Evolutionary conservation across 1,140 invertebrate genomes (phyloP).

Genomic region (Anastrepha obliqua): DNA sequence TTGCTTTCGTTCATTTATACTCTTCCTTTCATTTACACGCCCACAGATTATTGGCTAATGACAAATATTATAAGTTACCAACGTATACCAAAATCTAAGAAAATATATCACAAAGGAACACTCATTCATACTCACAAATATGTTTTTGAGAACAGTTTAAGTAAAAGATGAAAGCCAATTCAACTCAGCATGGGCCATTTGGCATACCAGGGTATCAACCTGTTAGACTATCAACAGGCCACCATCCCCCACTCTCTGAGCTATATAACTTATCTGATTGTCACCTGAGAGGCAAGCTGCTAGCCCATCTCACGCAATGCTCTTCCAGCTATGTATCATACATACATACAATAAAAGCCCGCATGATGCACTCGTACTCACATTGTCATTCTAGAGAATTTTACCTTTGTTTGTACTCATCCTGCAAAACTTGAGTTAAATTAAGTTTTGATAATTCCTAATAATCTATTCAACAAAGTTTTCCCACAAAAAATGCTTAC

Average conservation of each 20-base stretch:
- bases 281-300: neutral
- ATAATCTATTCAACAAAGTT: slow-evolving; percentile 72
- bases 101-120: neutral
- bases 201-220: neutral
- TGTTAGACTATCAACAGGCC: neutral
- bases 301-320: neutral
- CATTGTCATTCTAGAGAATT: neutral
- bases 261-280: neutral
- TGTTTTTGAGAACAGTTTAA: neutral
- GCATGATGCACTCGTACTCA: neutral
- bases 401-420: neutral
- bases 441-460: slow-evolving; percentile 73
- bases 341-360: neutral
- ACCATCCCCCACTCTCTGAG: neutral
- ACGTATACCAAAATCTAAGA: too few relatives aligned
- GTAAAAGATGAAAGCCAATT: slow-evolving; percentile 17
- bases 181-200: slow-evolving; percentile 5
- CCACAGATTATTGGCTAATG: too few relatives aligned
- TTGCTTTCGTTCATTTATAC: too few relatives aligned
- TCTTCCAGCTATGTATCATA: neutral
- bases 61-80: too few relatives aligned
- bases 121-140: neutral
- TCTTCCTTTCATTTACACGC: too few relatives aligned
- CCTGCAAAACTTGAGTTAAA: slow-evolving; percentile 65
- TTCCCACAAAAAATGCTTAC: slow-evolving; percentile 56